Evolutionary conservation across 2,113 vertebrate genomes (phyloP).

Genomic region (Chionis minor): DNA sequence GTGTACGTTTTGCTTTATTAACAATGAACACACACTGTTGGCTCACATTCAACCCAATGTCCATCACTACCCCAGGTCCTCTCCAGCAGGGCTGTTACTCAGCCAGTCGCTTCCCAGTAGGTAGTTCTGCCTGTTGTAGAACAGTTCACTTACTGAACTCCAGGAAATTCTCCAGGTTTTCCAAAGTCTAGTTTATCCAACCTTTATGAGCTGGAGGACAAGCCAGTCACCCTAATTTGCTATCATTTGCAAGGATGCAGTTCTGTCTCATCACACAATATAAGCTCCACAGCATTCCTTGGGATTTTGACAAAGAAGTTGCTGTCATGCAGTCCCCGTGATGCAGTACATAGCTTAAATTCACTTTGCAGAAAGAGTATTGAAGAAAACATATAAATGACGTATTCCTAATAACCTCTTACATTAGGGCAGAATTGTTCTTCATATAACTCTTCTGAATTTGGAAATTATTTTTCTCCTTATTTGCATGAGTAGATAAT

Average conservation of each 20-base stretch:
- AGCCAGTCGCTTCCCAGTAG: not conserved
- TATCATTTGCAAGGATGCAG: not conserved
- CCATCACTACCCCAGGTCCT: not conserved
- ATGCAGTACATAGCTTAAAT: not conserved
- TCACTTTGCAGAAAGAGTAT: not conserved
- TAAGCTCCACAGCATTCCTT: not conserved
- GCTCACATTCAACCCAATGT: not conserved
- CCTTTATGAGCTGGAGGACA: not conserved
- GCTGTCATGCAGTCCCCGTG: not conserved
- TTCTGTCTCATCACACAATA: not conserved
- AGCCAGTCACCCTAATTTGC: not conserved
- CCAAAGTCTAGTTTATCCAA: not conserved
- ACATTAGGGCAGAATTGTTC: not conserved
- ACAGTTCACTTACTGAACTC: not conserved
- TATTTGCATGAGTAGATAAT: conserved; percentile 14
- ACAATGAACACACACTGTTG: not conserved
- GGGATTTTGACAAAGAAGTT: not conserved
- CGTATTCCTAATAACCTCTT: not conserved
- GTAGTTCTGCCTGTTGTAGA: not conserved
- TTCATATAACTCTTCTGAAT: not conserved
- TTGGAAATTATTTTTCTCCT: not conserved
- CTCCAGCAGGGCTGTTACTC: not conserved
- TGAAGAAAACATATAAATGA: not conserved
- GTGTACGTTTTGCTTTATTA: not conserved
- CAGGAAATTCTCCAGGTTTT: not conserved